These are phyloP conservation scores for Isotomurus palustris DNA, from an alignment of 2,888 invertebrate species.

Conservation along the genomic window DNA sequence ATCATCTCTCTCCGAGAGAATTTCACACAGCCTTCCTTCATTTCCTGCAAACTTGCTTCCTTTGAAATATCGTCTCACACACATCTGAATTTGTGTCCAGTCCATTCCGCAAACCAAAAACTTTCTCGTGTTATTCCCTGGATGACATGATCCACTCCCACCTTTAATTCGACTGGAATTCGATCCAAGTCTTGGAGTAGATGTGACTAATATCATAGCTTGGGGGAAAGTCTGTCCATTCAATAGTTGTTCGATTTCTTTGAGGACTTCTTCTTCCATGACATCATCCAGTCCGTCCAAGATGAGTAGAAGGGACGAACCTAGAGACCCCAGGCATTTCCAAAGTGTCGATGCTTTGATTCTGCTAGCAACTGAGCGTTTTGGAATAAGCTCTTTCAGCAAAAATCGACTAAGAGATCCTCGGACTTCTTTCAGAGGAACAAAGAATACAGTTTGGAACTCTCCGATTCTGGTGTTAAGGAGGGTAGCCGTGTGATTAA, in stretches of 20 bases:
- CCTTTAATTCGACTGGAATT: slow-evolving; percentile 7
- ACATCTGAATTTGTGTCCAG: slow-evolving; percentile 43
- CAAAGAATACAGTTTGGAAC: slow-evolving; percentile 50
- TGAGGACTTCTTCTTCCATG: slow-evolving; percentile 47
- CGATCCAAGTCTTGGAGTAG: slow-evolving; percentile 48
- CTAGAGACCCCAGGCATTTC: slow-evolving; percentile 46
- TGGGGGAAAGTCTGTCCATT: slow-evolving; percentile 57
- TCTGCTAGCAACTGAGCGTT: slow-evolving; percentile 46
- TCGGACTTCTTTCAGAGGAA: slow-evolving; percentile 56
- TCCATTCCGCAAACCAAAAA: slow-evolving; percentile 42
- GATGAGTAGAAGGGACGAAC: slow-evolving; percentile 52
- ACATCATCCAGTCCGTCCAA: slow-evolving; percentile 57
- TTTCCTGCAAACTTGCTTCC: slow-evolving; percentile 41
- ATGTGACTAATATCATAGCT: slow-evolving; percentile 55
- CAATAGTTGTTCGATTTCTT: slow-evolving; percentile 54
- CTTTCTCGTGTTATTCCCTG: slow-evolving; percentile 21
- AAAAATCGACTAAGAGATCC: slow-evolving; percentile 50
- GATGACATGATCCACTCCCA: slow-evolving; percentile 4
- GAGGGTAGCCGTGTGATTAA: slow-evolving; percentile 39
- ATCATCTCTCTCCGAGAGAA: slow-evolving; percentile 43
- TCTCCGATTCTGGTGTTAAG: slow-evolving; percentile 41
- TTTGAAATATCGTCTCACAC: slow-evolving; percentile 41
- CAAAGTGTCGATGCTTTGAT: slow-evolving; percentile 44
- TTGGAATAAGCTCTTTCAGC: slow-evolving; percentile 53
- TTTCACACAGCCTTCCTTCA: slow-evolving; percentile 41